Evolutionary conservation across 2,113 vertebrate species (phyloP).

Genomic region (Pitta sordida): DNA sequence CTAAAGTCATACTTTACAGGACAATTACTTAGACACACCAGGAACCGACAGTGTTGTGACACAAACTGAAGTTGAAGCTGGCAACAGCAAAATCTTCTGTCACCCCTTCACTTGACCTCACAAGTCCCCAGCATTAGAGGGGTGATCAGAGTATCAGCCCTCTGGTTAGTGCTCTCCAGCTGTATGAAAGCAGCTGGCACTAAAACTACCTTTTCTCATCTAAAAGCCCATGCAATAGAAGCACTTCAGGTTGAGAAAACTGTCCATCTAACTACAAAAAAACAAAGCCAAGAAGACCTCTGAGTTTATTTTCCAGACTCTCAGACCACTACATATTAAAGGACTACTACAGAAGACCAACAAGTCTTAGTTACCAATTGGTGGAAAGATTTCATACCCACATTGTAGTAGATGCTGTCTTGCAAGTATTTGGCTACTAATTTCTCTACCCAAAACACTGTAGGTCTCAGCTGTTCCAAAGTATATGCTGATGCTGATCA

Average conservation of each 20-base stretch:
- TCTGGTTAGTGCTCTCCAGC: fast-evolving
- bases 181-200: background rate
- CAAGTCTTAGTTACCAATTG: background rate
- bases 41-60: background rate
- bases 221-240: background rate
- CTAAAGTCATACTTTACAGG: background rate
- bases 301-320: background rate
- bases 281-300: background rate
- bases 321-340: background rate
- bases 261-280: background rate
- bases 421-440: background rate
- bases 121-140: background rate
- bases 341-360: background rate
- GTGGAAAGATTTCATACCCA: background rate
- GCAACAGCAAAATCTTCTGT: background rate
- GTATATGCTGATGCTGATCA: background rate
- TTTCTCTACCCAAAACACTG: background rate
- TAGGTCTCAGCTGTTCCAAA: background rate
- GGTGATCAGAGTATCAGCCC: background rate
- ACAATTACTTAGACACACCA: background rate
- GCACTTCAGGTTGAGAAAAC: background rate
- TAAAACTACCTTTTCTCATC: background rate
- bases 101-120: background rate
- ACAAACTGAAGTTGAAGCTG: background rate
- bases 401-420: background rate